Evolutionary conservation across 2,797 vertebrate species (phyloP), one percentile per base, ranked within the genome.

Genomic region (Lepilemur septentrionalis): DNA sequence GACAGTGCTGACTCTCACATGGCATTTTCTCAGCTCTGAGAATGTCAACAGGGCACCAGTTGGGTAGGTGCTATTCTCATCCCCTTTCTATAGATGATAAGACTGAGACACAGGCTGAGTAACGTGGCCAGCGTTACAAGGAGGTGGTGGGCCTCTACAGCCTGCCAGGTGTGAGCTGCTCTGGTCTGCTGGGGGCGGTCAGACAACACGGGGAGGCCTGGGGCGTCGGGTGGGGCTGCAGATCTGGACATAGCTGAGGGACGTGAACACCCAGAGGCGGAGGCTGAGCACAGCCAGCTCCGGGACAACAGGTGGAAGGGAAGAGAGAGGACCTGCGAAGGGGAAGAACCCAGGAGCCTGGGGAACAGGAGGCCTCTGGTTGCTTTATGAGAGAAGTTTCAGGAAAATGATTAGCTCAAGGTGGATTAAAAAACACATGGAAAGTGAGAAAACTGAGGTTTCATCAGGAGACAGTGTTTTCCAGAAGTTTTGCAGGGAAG

Each of bases 1-100:
- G 13, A 9, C 0, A 0, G 14, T 8, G 2, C 15, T 1, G 13
- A 7, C 32, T 30, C 25, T 11, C 4, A 0, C 1, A 1, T 1
- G 0, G 48, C 2, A 1, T 15, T 0, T 0, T 18, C 35, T 5
- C 3, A 28, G 52, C 41, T 18, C 83, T 20, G 4, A 12, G 35
- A 23, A 14, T 0, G 4, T 4, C 59, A 9, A 43, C 43, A 2
- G 12, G 18, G 30, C n/a, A 15, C 1, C 9, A 13, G 61, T 2
- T 43, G 57, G 87, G 38, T 43, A 12, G 76, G 41, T 2, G 0
- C 35, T 38, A 8, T 6, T 8, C 1, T 10, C 0, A 15, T 1
- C 38, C n/a, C 7, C 14, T 28, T 48, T 4, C 46, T 6, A 35
- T 0, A 32, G 63, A 23, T 0, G 38, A 25, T 13, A 35, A 78